A percentile compares a stretch with the other conserved stretches of the same genome.
Conservation (phyloP, 1,140 invertebrate genomes). For the Diplogasteroides magnus region DNA sequence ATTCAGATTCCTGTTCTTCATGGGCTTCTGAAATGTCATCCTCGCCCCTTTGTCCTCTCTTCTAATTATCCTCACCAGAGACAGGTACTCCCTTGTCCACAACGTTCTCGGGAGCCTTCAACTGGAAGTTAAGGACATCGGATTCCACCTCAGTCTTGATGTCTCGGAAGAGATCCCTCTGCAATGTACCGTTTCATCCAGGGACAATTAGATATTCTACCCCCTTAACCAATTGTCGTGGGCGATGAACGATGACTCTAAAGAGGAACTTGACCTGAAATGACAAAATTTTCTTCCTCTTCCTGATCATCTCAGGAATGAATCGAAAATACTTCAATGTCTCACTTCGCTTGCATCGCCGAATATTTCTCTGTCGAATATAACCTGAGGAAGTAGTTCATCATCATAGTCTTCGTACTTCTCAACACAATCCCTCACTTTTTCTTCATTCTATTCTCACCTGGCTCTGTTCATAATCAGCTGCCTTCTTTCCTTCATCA, state of each 20-base stretch:
- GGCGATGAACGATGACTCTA: background rate
- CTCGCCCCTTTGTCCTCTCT: background rate
- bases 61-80: background rate
- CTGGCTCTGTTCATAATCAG: slow-evolving; percentile 28
- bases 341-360: slow-evolving; percentile 7
- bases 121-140: slow-evolving; percentile 29
- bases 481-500: slow-evolving; percentile 15
- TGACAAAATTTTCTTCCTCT: background rate
- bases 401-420: slow-evolving; percentile 32
- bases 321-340: too few relatives aligned
- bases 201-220: background rate
- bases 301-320: background rate
- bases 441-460: slow-evolving; percentile 7
- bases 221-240: background rate
- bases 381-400: slow-evolving; percentile 26
- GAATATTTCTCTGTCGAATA: slow-evolving; percentile 32
- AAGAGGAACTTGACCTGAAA: slow-evolving; percentile 2
- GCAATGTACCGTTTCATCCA: background rate
- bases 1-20: background rate
- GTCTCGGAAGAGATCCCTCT: slow-evolving; percentile 21
- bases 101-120: slow-evolving; percentile 13
- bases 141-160: slow-evolving; percentile 21
- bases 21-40: background rate
- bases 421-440: background rate
- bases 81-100: background rate